Evolutionary conservation across 2,888 invertebrate species (phyloP).

Genomic region (Podotricha telesiphe): DNA sequence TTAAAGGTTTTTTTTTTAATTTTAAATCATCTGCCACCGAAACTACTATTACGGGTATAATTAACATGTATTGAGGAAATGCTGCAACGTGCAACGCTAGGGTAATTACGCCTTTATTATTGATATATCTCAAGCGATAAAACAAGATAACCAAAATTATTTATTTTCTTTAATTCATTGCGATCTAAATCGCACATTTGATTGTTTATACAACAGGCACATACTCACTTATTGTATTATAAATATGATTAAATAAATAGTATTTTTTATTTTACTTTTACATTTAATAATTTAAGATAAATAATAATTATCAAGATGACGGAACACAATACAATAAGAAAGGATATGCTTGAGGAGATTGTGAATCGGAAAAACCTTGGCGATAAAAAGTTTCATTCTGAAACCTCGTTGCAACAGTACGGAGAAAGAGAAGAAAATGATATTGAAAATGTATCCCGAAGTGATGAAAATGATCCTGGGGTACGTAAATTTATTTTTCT

Average conservation of each 20-base stretch:
- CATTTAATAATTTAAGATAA: conserved; percentile 8
- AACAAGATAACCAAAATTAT: conserved; percentile 57
- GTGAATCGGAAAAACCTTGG: conserved; percentile 65
- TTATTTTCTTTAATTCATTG: conserved; percentile 67
- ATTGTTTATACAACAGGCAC: conserved; percentile 48
- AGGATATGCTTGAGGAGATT: conserved; percentile 65
- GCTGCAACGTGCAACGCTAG: conserved; percentile 43
- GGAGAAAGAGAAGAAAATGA: conserved; percentile 60
- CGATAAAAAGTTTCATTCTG: conserved; percentile 74
- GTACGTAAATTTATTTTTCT: conserved; percentile 63
- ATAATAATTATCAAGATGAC: conserved; percentile 51
- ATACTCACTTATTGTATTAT: conserved; percentile 8
- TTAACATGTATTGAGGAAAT: conserved; percentile 44
- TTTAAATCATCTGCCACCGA: too few species aligned
- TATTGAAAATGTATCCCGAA: conserved; percentile 41
- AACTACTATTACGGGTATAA: background rate
- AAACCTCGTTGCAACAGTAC: conserved; percentile 69
- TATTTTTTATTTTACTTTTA: conserved; percentile 18
- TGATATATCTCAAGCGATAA: conserved; percentile 58
- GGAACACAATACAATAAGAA: conserved; percentile 53
- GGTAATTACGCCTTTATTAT: conserved; percentile 62
- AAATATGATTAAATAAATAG: conserved; percentile 36
- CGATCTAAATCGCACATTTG: conserved; percentile 64
- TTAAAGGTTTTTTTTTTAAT: too few species aligned
- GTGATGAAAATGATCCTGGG: conserved; percentile 60